Evolutionary conservation across 1,140 invertebrate genomes (phyloP).

Genomic region (Orchesella cincta): DNA sequence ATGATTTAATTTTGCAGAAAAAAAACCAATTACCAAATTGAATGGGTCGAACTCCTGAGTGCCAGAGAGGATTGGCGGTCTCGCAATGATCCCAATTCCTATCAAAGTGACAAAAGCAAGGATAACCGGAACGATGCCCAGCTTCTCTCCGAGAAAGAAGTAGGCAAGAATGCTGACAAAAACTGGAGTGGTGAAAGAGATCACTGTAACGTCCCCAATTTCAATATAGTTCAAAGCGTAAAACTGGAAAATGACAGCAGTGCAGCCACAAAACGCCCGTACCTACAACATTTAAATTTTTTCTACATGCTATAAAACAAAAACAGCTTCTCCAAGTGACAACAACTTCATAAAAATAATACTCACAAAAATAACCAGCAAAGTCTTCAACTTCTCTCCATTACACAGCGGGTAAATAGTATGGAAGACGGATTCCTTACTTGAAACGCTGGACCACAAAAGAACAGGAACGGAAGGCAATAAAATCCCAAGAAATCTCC

Average conservation of each 20-base stretch:
- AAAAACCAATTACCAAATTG: constrained; percentile 27
- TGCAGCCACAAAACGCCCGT: background rate
- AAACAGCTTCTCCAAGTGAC: too few species aligned
- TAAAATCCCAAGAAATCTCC: constrained; percentile 18
- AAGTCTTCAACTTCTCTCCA: background rate
- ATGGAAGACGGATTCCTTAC: background rate
- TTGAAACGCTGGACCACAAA: background rate
- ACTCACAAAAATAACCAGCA: constrained; percentile 1
- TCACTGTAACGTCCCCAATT: constrained; percentile 42
- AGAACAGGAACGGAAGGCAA: constrained; percentile 10
- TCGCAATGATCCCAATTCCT: constrained; percentile 27
- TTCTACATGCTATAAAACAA: background rate
- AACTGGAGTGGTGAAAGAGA: constrained; percentile 40
- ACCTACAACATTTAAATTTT: background rate
- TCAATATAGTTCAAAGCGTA: constrained; percentile 32
- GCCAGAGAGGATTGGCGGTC: constrained; percentile 1
- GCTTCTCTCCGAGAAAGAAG: constrained; percentile 36
- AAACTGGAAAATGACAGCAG: constrained; percentile 28
- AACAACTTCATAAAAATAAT: background rate
- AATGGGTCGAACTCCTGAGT: background rate
- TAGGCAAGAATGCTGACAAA: constrained; percentile 39
- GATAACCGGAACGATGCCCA: constrained; percentile 33
- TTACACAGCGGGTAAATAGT: background rate
- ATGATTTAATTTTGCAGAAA: too few species aligned
- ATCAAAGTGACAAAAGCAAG: constrained; percentile 20